Conservation (phyloP, 2,113 vertebrate species). For the Diglossa brunneiventris region DNA sequence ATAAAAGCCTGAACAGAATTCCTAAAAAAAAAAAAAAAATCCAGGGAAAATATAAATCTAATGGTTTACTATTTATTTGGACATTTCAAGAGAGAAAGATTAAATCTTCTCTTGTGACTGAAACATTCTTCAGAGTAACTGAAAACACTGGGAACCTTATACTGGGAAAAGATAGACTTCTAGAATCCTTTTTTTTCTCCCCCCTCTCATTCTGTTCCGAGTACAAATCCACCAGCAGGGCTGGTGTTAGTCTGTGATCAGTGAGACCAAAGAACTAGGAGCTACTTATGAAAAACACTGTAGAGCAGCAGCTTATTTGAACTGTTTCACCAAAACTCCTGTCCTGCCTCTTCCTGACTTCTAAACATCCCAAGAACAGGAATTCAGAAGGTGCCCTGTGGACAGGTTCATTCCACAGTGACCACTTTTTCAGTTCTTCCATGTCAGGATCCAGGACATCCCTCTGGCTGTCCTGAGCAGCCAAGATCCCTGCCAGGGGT, state of each 20-base stretch:
- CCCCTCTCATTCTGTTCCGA: background rate
- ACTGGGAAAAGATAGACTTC: background rate
- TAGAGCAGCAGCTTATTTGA: background rate
- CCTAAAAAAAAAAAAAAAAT: background rate
- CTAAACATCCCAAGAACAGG: background rate
- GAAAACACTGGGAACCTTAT: background rate
- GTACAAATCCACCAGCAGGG: background rate
- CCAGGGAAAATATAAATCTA: conserved; percentile 2
- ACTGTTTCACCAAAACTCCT: background rate
- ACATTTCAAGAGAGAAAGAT: background rate
- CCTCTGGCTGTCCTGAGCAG: too few species aligned
- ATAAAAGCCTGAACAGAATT: background rate
- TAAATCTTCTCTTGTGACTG: background rate
- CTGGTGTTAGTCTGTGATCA: background rate
- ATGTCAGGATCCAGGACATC: too few species aligned
- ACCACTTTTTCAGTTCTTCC: rapidly evolving
- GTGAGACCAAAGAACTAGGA: background rate
- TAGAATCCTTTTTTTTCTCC: rapidly evolving
- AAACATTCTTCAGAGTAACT: background rate
- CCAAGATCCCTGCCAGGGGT: too few species aligned
- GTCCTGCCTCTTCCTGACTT: background rate
- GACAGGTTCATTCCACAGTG: background rate
- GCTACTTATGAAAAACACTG: background rate
- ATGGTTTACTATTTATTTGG: background rate
- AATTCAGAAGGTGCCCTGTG: background rate